Conservation (phyloP, 92 coral and sea anemone genomes). For the Zoanthus solanderi region DNA sequence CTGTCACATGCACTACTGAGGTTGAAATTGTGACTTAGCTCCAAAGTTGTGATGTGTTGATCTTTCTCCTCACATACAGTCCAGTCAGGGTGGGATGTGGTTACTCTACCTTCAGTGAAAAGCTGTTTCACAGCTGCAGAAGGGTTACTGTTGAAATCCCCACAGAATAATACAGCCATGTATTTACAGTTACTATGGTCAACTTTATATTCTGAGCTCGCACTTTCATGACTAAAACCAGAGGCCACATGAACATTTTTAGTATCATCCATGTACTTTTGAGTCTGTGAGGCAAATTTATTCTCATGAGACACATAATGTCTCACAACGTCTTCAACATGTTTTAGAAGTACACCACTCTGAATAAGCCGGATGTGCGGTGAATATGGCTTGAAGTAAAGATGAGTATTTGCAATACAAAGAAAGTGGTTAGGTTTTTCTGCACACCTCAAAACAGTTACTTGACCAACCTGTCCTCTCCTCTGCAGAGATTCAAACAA, state of each 20-base stretch:
- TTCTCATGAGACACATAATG: slow-evolving; percentile 27
- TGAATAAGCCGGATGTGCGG: slow-evolving; percentile 93
- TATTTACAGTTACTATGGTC: background rate
- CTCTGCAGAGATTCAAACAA: slow-evolving; percentile 68
- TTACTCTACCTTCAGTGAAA: slow-evolving; percentile 67
- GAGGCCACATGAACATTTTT: background rate
- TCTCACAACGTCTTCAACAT: slow-evolving; percentile 63
- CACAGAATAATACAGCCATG: slow-evolving; percentile 87
- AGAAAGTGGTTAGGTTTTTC: slow-evolving; percentile 55
- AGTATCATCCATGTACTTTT: background rate
- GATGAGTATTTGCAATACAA: slow-evolving; percentile 91
- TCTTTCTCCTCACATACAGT: slow-evolving; percentile 75
- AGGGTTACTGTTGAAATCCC: slow-evolving; percentile 94
- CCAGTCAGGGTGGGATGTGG: slow-evolving; percentile 83
- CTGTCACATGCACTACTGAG: slow-evolving; percentile 79
- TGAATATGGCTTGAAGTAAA: slow-evolving; percentile 82
- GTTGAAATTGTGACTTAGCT: slow-evolving; percentile 67
- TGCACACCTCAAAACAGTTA: slow-evolving; percentile 62
- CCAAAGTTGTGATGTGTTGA: slow-evolving; percentile 70
- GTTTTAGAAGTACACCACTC: slow-evolving; percentile 75
- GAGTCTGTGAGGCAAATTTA: background rate
- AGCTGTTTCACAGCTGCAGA: slow-evolving; percentile 75
- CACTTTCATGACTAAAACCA: background rate
- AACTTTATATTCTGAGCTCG: background rate
- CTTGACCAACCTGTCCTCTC: slow-evolving; percentile 84